phyloP scores from a whole-genome alignment of 2,888 invertebrate genomes.

The Chironomus tentans region DNA sequence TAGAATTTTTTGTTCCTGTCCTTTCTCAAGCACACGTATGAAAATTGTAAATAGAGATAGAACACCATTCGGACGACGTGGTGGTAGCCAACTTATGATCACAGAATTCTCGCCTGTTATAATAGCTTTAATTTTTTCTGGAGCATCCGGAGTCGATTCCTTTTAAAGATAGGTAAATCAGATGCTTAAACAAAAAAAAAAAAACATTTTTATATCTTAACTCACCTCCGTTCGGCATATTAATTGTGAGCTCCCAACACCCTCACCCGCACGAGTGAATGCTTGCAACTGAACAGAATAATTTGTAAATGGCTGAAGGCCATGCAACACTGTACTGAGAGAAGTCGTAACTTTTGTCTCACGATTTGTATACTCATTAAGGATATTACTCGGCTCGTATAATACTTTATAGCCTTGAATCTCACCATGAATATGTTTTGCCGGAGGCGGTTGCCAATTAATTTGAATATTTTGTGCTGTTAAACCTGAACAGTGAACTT shows the following conservation, averaged over 20 bases:
- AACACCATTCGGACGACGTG: conserved; percentile 51
- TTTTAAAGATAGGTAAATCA: too few species aligned
- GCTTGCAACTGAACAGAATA: conserved; percentile 55
- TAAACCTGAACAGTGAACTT: conserved; percentile 56
- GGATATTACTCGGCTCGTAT: conserved; percentile 47
- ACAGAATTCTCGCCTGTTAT: conserved; percentile 50
- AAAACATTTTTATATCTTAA: too few species aligned
- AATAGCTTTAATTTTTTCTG: conserved; percentile 53
- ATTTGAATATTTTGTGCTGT: conserved; percentile 64
- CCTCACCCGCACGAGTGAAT: conserved; percentile 54
- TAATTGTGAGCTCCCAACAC: conserved; percentile 46
- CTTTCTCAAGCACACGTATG: conserved; percentile 46
- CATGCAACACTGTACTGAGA: conserved; percentile 47
- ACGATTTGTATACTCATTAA: conserved; percentile 35
- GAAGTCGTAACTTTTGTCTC: conserved; percentile 49
- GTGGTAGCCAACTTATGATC: conserved; percentile 56
- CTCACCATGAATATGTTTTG: conserved; percentile 54
- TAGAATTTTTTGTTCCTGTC: conserved; percentile 45
- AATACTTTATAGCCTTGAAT: conserved; percentile 70
- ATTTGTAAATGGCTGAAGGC: conserved; percentile 53
- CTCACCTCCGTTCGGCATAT: conserved; percentile 46
- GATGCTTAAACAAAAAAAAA: too few species aligned
- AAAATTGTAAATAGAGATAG: conserved; percentile 54
- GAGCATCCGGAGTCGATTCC: conserved; percentile 41
- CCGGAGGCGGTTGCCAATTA: conserved; percentile 58